Conservation (phyloP, 2,888 invertebrate genomes). For the Pyralis farinalis region DNA sequence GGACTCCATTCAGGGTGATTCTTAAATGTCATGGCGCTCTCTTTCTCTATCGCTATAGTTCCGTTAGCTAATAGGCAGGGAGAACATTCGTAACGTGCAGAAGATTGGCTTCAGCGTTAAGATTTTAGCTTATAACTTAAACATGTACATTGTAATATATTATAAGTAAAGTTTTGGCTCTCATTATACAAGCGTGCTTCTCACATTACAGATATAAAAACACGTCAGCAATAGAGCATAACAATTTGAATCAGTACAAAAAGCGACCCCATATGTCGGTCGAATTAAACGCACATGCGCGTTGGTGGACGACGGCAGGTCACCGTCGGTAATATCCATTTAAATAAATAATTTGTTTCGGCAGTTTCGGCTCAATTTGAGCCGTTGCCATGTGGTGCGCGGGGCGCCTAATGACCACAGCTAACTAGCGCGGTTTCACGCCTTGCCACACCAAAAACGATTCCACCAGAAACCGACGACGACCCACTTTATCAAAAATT, state of each 20-base stretch:
- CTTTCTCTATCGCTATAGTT: no score
- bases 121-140: no score
- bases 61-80: no score
- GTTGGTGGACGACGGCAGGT: constrained; percentile 40
- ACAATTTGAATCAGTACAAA: constrained; percentile 41
- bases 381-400: constrained; percentile 63
- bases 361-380: constrained; percentile 68
- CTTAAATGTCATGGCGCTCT: no score
- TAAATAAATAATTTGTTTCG: constrained; percentile 78
- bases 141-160: no score
- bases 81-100: no score
- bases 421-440: constrained; percentile 75
- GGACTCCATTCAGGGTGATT: no score
- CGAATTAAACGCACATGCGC: constrained; percentile 57
- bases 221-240: constrained; percentile 38
- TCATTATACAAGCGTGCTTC: no score
- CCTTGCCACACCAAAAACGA: constrained; percentile 41
- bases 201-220: constrained; percentile 17
- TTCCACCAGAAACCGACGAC: constrained; percentile 7
- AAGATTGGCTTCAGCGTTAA: no score
- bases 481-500: constrained; percentile 10
- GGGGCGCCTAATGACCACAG: constrained; percentile 61
- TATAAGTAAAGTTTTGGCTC: no score
- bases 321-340: constrained; percentile 68
- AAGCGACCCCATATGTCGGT: constrained; percentile 51